Evolutionary conservation across 2,888 invertebrate species (phyloP), one percentile per base, ranked within the genome.

Genomic region (Cephus spinipes): DNA sequence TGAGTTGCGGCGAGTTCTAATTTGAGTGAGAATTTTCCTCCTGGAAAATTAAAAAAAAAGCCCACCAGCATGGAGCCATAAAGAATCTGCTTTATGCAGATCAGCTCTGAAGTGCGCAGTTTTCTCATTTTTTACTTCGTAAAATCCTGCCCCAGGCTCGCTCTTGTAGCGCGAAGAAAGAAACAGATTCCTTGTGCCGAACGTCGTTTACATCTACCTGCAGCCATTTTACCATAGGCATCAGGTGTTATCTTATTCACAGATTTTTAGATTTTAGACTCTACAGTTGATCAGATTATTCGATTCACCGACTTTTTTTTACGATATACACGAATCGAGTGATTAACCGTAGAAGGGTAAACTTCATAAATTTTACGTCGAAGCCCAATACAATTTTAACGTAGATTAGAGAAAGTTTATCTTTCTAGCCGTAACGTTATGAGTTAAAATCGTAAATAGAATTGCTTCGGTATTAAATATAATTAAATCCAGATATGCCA

Each of bases 41-140:
- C 31, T 68, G 73, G 75, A 76, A 78, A 78, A 78, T 76, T 78
- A 55, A 75, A 76, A 78, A 78, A 71, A 78, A 71, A 69, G 31
- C 71, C 31, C 30, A 68, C 32, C 30, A 75, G 76, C 75, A 75
- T 73, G 73, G 68, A 55, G 68, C 33, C 34, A 78, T 78, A 73
- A 78, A 75, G 78, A 76, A 78, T 55, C 73, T 78, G 78, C 76
- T 40, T 75, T 69, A 71, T 15, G 69, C 76, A 78, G 78, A 76
- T 76, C 78, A 78, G 76, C 76, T 75, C 78, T 36, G 75, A 73
- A 76, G 78, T 71, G 30, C 34, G 68, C 23, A 34, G 68, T 35
- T 35, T 35, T 68, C 69, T 34, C 30, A 23, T 55, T n/a, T 77
- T 77, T 69, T 74, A 33, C 4, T 30, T 11, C 68, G 33, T 76